A percentile compares a stretch with the other conserved stretches of the same genome.
These are phyloP conservation scores for Gastracanthus pulcherrimus DNA, from an alignment of 2,888 invertebrate genomes.

Conservation along the genomic window DNA sequence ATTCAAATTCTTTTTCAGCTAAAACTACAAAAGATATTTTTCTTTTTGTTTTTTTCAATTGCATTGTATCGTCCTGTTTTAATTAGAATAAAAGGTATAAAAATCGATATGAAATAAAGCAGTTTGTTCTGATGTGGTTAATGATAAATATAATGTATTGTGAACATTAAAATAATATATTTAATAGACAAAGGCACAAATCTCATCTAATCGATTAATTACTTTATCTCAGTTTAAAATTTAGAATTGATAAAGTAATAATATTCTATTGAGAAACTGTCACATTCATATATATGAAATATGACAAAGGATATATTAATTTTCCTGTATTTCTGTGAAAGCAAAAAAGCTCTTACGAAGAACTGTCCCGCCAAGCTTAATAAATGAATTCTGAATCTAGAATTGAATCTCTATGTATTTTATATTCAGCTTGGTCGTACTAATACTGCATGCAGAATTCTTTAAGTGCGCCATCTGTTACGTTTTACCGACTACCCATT, in stretches of 20 bases:
- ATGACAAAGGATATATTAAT: not conserved
- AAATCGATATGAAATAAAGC: not conserved
- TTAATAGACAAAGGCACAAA: too few relatives aligned
- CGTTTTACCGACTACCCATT: not conserved
- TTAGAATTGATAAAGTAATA: not conserved
- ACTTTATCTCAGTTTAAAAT: not conserved
- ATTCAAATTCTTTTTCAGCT: not conserved
- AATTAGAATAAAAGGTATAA: not conserved
- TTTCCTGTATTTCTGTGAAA: not conserved
- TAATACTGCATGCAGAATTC: not conserved
- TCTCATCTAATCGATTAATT: not conserved
- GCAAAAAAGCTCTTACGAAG: not conserved
- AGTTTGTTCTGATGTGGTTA: too few relatives aligned
- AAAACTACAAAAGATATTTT: not conserved
- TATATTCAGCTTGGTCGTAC: not conserved
- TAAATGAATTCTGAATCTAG: conserved; percentile 42
- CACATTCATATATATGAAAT: not conserved
- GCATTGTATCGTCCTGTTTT: not conserved
- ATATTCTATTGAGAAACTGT: not conserved
- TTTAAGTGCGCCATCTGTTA: not conserved
- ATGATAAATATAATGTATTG: too few relatives aligned
- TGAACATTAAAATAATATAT: too few relatives aligned
- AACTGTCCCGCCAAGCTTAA: conserved; percentile 27
- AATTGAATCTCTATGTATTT: not conserved
- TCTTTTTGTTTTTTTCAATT: not conserved